These are phyloP conservation scores for Aphidius ervi DNA, from an alignment of 1,140 invertebrate species.

Conservation along the genomic window DNA sequence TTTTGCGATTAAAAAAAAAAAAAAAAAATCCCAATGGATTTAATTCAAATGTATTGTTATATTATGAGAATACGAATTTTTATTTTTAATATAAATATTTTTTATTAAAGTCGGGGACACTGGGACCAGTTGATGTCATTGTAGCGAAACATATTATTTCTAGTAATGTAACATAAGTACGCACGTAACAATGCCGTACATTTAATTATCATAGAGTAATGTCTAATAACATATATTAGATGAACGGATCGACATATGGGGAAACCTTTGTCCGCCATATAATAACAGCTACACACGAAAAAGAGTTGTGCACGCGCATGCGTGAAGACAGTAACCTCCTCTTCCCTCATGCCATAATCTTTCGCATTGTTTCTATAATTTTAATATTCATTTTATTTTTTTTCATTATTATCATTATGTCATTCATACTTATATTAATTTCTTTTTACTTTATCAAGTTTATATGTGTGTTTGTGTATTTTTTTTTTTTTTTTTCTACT, in stretches of 20 bases:
- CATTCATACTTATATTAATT: constrained; percentile 14
- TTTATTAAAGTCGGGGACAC: neutral
- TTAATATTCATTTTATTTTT: constrained; percentile 20
- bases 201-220: constrained; percentile 56
- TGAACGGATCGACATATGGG: constrained; percentile 49
- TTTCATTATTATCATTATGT: constrained; percentile 22
- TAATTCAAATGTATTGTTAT: no score
- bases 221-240: constrained; percentile 54
- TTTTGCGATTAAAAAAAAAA: no score
- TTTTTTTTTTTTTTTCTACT: no score
- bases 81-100: no score
- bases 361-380: constrained; percentile 20
- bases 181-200: constrained; percentile 51
- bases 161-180: constrained; percentile 48
- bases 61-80: no score
- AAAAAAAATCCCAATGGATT: no score
- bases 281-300: constrained; percentile 48
- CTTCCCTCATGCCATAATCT: constrained; percentile 35
- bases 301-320: constrained; percentile 38
- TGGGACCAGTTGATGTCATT: constrained; percentile 38
- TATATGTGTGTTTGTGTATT: no score
- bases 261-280: constrained; percentile 46
- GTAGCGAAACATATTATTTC: constrained; percentile 53
- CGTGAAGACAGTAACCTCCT: constrained; percentile 36
- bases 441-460: constrained; percentile 26